A percentile compares a stretch with the other conserved stretches of the same genome.
phyloP scores from a whole-genome alignment of 2,888 invertebrate species.

The Chromoteleia sp. region DNA sequence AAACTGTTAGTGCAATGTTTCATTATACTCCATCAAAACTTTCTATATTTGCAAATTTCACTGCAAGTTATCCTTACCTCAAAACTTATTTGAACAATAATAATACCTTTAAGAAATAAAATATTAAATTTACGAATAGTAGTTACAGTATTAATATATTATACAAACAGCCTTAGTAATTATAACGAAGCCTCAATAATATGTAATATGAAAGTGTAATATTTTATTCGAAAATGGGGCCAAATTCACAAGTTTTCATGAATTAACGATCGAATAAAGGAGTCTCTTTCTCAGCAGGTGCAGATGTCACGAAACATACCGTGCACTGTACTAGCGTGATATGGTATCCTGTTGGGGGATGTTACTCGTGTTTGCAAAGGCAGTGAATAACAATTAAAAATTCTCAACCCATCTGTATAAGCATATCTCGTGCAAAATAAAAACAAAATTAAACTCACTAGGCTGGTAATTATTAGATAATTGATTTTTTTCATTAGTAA shows the following conservation, averaged over 20 bases:
- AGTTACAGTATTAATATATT: constrained; percentile 2
- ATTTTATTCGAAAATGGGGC: constrained; percentile 54
- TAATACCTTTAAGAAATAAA: no score
- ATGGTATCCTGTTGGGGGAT: constrained; percentile 51
- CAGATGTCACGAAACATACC: constrained; percentile 65
- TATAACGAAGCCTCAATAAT: constrained; percentile 7
- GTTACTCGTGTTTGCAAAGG: constrained; percentile 51
- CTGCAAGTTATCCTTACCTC: no score
- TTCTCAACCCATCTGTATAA: constrained; percentile 28
- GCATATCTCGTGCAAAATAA: constrained; percentile 4
- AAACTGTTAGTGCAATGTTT: no score
- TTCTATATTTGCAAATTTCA: no score
- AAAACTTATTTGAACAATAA: no score
- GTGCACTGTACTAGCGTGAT: constrained; percentile 62
- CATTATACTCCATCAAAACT: no score
- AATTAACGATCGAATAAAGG: constrained; percentile 65
- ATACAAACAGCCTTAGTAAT: constrained; percentile 12
- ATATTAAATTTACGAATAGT: no score
- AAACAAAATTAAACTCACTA: constrained; percentile 9
- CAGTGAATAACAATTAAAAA: constrained; percentile 61
- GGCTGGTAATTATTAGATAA: background rate
- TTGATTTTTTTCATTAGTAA: background rate
- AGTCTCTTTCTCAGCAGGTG: constrained; percentile 49
- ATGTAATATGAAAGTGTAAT: constrained; percentile 32
- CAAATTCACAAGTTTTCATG: constrained; percentile 53